Evolutionary conservation across 1,140 invertebrate species (phyloP).

Genomic region (Drosophila varians): DNA sequence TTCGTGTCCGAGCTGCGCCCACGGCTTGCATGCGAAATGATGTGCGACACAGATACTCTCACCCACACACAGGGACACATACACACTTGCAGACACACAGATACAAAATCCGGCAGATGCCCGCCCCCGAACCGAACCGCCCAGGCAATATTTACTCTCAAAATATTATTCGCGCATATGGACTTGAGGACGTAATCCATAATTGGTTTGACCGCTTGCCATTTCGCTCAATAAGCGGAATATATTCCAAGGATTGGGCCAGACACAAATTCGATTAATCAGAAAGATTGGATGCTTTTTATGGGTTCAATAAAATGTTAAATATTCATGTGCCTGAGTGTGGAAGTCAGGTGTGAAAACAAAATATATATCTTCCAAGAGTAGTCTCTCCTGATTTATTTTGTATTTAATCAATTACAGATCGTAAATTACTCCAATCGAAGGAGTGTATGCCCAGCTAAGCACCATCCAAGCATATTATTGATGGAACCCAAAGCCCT

Average conservation of each 20-base stretch:
- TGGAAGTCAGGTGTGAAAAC: background rate
- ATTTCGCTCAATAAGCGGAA: slow-evolving; percentile 43
- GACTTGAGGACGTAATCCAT: slow-evolving; percentile 76
- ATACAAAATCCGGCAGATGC: slow-evolving; percentile 19
- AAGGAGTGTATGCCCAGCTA: slow-evolving; percentile 19
- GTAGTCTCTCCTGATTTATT: background rate
- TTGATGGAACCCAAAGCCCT: slow-evolving; percentile 38
- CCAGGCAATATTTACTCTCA: slow-evolving; percentile 64
- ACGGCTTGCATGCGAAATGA: slow-evolving; percentile 71
- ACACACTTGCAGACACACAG: slow-evolving; percentile 2
- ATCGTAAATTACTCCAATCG: slow-evolving; percentile 17
- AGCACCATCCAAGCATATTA: slow-evolving; percentile 25
- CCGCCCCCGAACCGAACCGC: slow-evolving; percentile 4
- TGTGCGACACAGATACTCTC: slow-evolving; percentile 22
- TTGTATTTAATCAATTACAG: background rate
- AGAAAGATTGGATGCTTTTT: background rate
- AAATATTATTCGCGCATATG: slow-evolving; percentile 79
- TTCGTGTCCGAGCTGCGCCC: slow-evolving; percentile 67
- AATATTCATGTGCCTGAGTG: background rate
- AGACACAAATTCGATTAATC: slow-evolving; percentile 28
- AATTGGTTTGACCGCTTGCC: slow-evolving; percentile 63
- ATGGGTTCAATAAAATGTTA: slow-evolving; percentile 1
- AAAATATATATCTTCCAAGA: too few relatives aligned
- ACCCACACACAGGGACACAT: background rate
- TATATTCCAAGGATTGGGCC: slow-evolving; percentile 25